These are phyloP conservation scores for Escarpia spicata DNA, from an alignment of 2,888 invertebrate species.

Conservation along the genomic window DNA sequence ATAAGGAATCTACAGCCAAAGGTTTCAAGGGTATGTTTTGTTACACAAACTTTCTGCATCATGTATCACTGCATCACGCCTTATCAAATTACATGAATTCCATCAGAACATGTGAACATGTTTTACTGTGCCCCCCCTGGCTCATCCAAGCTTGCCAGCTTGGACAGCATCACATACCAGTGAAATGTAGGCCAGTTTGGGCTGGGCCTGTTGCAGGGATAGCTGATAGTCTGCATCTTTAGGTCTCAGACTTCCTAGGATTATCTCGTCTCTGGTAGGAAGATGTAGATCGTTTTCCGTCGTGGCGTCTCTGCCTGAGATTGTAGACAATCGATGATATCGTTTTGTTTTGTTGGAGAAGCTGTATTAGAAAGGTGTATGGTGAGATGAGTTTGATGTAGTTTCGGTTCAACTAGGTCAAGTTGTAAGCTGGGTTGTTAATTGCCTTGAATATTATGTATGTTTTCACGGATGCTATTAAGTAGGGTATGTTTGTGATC, in stretches of 20 bases:
- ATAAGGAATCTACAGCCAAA: background rate
- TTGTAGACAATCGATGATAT: background rate
- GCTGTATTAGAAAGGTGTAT: background rate
- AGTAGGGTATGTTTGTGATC: background rate
- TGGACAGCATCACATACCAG: background rate
- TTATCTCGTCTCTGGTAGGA: constrained; percentile 12
- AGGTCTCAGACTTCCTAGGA: background rate
- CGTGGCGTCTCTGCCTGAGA: background rate
- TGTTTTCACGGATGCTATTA: background rate
- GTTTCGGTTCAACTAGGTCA: background rate
- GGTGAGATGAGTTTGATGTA: background rate
- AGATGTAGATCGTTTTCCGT: background rate
- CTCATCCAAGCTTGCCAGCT: background rate
- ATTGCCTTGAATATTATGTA: background rate
- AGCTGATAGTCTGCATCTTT: constrained; percentile 3
- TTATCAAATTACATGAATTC: background rate
- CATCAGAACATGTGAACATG: background rate
- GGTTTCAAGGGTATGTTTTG: background rate
- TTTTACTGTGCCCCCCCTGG: background rate
- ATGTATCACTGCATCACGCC: background rate
- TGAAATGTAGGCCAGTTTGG: background rate
- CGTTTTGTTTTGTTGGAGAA: background rate
- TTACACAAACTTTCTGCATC: background rate
- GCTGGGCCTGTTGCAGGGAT: background rate
- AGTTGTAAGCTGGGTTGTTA: background rate